phyloP scores from a whole-genome alignment of 2,797 vertebrate genomes.

The Kryptopterus vitreolus region DNA sequence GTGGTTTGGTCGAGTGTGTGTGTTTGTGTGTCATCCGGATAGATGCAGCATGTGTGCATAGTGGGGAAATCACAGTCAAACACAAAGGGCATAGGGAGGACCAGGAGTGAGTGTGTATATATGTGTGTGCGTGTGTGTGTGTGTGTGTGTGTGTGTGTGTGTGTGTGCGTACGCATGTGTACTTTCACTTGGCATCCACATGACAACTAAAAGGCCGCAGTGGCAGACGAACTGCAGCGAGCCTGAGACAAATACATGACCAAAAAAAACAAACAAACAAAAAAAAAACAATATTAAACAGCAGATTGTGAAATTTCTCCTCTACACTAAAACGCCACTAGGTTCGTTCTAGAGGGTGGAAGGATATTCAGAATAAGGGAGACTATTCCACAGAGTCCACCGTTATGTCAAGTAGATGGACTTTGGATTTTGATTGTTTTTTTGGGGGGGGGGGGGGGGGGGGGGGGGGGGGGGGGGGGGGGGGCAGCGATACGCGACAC shows the following conservation, averaged over 20 bases:
- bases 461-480: too few relatives aligned
- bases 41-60: conserved; percentile 1
- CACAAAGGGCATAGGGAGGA: neutral
- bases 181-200: conserved; percentile 51
- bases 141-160: conserved; percentile 24
- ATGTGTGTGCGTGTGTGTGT: neutral
- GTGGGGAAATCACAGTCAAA: neutral
- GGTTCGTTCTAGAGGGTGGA: conserved; percentile 15
- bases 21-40: too few relatives aligned
- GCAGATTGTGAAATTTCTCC: neutral
- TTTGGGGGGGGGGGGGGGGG: too few relatives aligned
- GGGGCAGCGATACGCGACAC: neutral
- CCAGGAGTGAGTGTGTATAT: neutral
- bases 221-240: neutral
- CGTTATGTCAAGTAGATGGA: neutral
- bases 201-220: neutral
- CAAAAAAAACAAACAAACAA: neutral
- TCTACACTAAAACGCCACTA: neutral
- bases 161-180: conserved; percentile 21
- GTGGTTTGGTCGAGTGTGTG: neutral
- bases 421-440: neutral
- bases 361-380: too few relatives aligned
- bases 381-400: neutral
- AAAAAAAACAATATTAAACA: neutral
- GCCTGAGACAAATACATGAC: conserved; percentile 35